Evolutionary conservation across 1,140 invertebrate species (phyloP).

Genomic region (Conus ventricosus): DNA sequence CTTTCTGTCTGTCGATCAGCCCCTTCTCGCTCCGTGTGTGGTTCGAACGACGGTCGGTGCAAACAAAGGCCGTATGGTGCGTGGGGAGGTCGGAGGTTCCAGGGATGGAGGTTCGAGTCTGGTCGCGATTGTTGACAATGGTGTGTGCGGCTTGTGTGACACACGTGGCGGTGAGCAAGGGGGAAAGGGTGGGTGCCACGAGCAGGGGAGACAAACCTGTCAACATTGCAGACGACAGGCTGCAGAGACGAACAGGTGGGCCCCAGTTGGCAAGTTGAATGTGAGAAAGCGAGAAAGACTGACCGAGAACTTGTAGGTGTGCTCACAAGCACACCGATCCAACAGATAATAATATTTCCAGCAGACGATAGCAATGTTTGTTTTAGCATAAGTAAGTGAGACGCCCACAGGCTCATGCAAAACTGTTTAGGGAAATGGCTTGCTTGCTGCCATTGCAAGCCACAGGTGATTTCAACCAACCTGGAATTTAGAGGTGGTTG

Average conservation of each 20-base stretch:
- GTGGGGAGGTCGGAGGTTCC: neutral
- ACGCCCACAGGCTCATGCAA: too few relatives aligned
- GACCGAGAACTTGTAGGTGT: neutral
- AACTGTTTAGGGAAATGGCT: too few relatives aligned
- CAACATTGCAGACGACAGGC: neutral
- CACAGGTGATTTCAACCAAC: too few relatives aligned
- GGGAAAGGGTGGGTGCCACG: slow-evolving; percentile 13
- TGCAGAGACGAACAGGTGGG: slow-evolving; percentile 36
- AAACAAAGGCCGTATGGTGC: slow-evolving; percentile 11
- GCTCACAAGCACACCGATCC: too few relatives aligned
- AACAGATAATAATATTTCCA: too few relatives aligned
- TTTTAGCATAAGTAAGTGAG: too few relatives aligned
- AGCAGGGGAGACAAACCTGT: neutral
- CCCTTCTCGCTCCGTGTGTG: too few relatives aligned
- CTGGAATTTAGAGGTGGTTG: too few relatives aligned
- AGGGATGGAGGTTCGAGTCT: slow-evolving; percentile 26
- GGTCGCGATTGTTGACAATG: neutral
- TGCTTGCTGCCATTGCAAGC: too few relatives aligned
- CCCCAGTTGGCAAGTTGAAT: neutral
- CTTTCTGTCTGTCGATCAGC: neutral
- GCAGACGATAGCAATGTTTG: too few relatives aligned
- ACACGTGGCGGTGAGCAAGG: neutral
- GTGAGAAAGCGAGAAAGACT: neutral
- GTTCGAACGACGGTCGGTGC: too few relatives aligned
- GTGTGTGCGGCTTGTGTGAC: neutral